Conservation (phyloP, 2,113 vertebrate species). For the Arenaria interpres region DNA sequence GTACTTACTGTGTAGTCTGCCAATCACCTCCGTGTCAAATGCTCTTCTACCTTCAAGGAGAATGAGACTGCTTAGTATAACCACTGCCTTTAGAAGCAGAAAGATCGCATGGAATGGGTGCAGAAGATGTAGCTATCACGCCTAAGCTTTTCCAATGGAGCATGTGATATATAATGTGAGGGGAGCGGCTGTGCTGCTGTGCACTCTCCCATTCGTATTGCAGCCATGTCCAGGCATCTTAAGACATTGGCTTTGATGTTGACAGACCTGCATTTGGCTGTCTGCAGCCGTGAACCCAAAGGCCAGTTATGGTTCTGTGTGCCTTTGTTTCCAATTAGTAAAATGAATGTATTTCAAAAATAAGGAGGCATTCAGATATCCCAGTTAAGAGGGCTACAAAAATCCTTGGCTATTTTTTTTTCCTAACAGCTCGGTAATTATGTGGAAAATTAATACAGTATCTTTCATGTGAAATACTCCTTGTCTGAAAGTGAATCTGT, state of each 20-base stretch:
- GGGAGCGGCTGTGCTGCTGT: not conserved
- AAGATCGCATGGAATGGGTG: not conserved
- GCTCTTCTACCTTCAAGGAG: not conserved
- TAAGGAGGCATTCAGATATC: not conserved
- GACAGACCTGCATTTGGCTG: not conserved
- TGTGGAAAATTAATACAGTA: not conserved
- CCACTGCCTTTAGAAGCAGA: not conserved
- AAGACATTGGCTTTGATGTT: not conserved
- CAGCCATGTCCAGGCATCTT: not conserved
- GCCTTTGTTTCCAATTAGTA: not conserved
- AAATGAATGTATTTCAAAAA: not conserved
- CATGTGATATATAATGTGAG: rapidly evolving
- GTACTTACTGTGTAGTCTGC: not conserved
- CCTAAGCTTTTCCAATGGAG: not conserved
- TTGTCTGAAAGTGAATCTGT: not conserved
- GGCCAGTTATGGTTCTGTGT: not conserved
- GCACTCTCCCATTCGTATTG: rapidly evolving
- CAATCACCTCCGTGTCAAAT: not conserved
- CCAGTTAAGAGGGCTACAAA: not conserved
- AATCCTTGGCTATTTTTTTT: not conserved
- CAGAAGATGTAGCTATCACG: not conserved
- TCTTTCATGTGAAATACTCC: not conserved
- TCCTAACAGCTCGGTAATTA: not conserved
- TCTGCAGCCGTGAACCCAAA: not conserved
- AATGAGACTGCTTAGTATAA: not conserved